These are phyloP conservation scores for Bhutanitis thaidina DNA, from an alignment of 2,888 invertebrate species.

Conservation along the genomic window DNA sequence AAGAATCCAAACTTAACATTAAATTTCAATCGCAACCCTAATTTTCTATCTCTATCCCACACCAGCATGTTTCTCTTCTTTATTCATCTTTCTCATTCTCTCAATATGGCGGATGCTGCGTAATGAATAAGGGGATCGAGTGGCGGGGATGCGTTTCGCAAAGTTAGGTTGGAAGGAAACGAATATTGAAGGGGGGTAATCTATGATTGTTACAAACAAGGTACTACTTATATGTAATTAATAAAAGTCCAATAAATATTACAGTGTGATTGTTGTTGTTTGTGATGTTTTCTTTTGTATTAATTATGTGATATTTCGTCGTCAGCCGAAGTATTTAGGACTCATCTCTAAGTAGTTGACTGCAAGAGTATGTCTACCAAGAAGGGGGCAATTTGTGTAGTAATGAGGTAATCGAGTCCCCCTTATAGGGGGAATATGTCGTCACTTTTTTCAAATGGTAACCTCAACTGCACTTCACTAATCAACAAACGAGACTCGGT, in stretches of 20 bases:
- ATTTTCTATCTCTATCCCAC: conserved; percentile 30
- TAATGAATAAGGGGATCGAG: conserved; percentile 37
- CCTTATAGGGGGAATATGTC: no score
- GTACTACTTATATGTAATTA: not conserved
- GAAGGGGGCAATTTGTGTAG: no score
- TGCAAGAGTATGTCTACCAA: no score
- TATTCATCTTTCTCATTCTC: conserved; percentile 35
- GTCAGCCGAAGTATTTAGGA: no score
- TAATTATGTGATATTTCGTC: no score
- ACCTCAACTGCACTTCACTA: no score
- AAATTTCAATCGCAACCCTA: conserved; percentile 46
- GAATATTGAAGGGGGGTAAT: conserved; percentile 41
- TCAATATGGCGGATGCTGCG: conserved; percentile 72
- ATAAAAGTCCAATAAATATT: not conserved
- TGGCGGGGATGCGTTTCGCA: conserved; percentile 46
- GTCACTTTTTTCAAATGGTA: no score
- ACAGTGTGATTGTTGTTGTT: not conserved
- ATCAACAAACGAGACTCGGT: no score
- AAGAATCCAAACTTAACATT: conserved; percentile 41
- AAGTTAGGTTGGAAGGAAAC: conserved; percentile 53
- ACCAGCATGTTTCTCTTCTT: conserved; percentile 13
- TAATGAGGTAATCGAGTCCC: no score
- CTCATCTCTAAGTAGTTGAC: no score
- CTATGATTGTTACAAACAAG: conserved; percentile 30
- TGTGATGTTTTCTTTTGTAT: no score